Evolutionary conservation across 1,140 invertebrate genomes (phyloP), one percentile per base, ranked within the genome.

Genomic region (Mya arenaria): DNA sequence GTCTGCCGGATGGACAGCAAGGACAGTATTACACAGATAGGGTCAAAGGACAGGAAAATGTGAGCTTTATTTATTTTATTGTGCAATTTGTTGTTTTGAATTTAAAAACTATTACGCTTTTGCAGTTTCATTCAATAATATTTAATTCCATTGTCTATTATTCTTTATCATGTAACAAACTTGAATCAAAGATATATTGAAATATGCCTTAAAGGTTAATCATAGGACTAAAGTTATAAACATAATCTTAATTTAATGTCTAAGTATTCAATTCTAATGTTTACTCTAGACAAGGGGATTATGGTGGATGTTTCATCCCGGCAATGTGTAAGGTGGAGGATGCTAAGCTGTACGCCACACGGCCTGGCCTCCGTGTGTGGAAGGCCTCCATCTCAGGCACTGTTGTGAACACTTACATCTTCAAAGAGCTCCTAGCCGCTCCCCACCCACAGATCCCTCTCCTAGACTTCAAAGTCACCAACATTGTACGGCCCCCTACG

Each of bases 31-130:
- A 94, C 92, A 41, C 96, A 98, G 94, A 94, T 98, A 84, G 97
- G 97, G 30, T 96, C 96, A 88, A 96, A 96, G 91, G 97, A 97
- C 92, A 94, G 97, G 84, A 97, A 97, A 94, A 94, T 94, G 96
- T 97, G 92, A 93, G 93, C 88, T 34, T 41, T 1, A n/a, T n/a
- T n/a, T n/a, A n/a, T n/a, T n/a, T n/a, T n/a, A n/a, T n/a, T n/a
- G n/a, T n/a, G n/a, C n/a, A n/a, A n/a, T n/a, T n/a, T n/a, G n/a
- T n/a, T n/a, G n/a, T n/a, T n/a, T n/a, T n/a, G n/a, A n/a, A n/a
- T n/a, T n/a, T n/a, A n/a, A n/a, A n/a, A n/a, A n/a, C n/a, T n/a
- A n/a, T n/a, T n/a, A n/a, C n/a, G n/a, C n/a, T n/a, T n/a, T n/a
- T n/a, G n/a, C n/a, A n/a, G n/a, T n/a, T n/a, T n/a, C n/a, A n/a